Conservation (phyloP, 23 tunicate species). For the Trididemnum clinides region DNA sequence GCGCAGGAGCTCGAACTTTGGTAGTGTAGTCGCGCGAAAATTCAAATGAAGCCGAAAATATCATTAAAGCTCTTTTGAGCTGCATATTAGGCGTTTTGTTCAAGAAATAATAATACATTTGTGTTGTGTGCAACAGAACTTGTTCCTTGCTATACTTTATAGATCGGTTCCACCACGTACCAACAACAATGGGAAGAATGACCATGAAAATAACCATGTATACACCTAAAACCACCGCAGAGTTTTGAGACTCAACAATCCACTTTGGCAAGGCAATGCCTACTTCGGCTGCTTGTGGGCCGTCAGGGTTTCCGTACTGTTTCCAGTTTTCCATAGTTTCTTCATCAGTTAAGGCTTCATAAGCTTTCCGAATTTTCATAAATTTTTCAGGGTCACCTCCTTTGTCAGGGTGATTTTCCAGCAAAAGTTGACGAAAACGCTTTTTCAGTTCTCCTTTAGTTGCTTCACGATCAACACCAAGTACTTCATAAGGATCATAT, state of each 20-base stretch:
- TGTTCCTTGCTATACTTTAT: slow-evolving; percentile 96
- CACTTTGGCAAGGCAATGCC: slow-evolving; percentile 98
- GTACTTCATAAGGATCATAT: slow-evolving; percentile 92
- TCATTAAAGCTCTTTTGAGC: slow-evolving; percentile 80
- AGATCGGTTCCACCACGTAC: slow-evolving; percentile 97
- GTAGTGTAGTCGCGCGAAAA: slow-evolving; percentile 82
- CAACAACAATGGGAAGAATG: slow-evolving; percentile 82
- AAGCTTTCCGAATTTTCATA: slow-evolving; percentile 88
- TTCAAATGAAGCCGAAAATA: slow-evolving; percentile 94
- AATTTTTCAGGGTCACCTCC: slow-evolving; percentile 80
- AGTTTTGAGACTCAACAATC: slow-evolving; percentile 94
- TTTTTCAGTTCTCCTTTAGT: slow-evolving; percentile 63
- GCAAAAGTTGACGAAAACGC: slow-evolving; percentile 63
- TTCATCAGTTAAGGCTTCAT: slow-evolving; percentile 82
- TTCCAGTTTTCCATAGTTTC: slow-evolving; percentile 84
- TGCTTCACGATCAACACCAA: slow-evolving; percentile 77
- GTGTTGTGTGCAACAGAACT: slow-evolving; percentile 94
- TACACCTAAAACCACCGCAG: slow-evolving; percentile 81
- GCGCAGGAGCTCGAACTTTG: slow-evolving; percentile 80
- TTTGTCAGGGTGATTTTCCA: slow-evolving; percentile 94
- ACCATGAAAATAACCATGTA: slow-evolving; percentile 83
- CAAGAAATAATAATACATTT: slow-evolving; percentile 77
- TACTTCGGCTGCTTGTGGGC: slow-evolving; percentile 83
- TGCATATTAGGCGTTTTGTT: slow-evolving; percentile 95
- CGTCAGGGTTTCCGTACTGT: slow-evolving; percentile 92